A percentile compares a stretch with the other conserved stretches of the same genome.
Conservation (phyloP, 2,888 invertebrate genomes). For the Coelopa pilipes region DNA sequence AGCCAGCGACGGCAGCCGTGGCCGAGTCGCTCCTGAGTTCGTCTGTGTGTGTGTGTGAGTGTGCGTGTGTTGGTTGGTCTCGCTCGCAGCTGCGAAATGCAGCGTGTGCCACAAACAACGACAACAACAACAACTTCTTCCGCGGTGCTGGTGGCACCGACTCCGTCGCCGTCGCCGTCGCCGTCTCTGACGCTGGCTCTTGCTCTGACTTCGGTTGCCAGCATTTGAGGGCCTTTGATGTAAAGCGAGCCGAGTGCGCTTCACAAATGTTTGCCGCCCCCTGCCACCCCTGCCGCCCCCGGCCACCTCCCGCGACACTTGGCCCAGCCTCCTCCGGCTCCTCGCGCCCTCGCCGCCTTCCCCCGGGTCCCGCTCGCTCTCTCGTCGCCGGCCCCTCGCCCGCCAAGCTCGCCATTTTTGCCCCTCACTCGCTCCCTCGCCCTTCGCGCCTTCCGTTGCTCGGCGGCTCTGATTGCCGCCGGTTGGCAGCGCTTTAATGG, state of each 20-base stretch:
- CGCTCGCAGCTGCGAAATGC: conserved; percentile 32
- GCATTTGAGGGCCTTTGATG: conserved; percentile 20
- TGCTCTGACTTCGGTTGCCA: conserved; percentile 2
- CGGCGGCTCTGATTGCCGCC: conserved; percentile 28
- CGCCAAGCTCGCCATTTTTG: not conserved
- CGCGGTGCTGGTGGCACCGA: not conserved
- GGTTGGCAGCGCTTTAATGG: conserved; percentile 33
- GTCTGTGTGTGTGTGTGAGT: conserved; percentile 22
- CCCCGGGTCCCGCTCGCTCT: not conserved
- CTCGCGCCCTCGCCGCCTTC: no score
- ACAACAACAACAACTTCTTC: conserved; percentile 33
- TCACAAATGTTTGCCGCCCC: conserved; percentile 31
- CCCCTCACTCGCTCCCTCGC: not conserved
- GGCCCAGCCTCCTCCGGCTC: no score
- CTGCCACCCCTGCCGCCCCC: not conserved
- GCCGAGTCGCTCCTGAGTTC: conserved; percentile 10
- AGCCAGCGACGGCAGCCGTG: conserved; percentile 24
- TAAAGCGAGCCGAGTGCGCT: conserved; percentile 29
- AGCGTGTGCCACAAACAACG: conserved; percentile 39
- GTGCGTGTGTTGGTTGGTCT: conserved; percentile 21
- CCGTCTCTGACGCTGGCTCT: not conserved
- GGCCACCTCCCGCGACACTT: no score
- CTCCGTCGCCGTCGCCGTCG: not conserved
- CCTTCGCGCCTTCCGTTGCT: conserved; percentile 4
- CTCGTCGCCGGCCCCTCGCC: not conserved